Base-by-base conservation (phyloP, 2,113 vertebrate species). In the Sakesphorus luctuosus region DNA sequence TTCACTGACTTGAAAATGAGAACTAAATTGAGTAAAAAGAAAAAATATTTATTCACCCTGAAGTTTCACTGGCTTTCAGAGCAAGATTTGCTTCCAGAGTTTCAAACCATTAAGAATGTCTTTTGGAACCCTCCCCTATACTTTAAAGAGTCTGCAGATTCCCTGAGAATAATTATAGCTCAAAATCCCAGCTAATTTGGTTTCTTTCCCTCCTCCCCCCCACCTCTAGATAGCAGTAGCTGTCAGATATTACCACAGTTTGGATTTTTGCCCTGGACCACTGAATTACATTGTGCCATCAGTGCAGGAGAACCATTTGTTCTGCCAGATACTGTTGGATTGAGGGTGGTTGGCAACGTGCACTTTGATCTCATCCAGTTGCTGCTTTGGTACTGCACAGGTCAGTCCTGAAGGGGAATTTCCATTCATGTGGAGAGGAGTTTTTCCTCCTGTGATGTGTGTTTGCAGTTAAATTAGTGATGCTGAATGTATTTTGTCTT, bases 251-350 rank as follows among this genome's bases (percentile, higher is more conserved):
- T 98, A 89, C 98, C 97, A 69, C 97, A 98, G 97, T 98, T 98
- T 87, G 98, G 98, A 53, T 98, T 98, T 93, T 98, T 98, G 92
- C 98, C 98, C 28, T 98, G 98, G 98, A 97, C 98, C 55, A 98
- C 98, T 43, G 97, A 97, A 36, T 71, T 89, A 26, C 97, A 97
- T 61, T 94, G 97, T 43, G 98, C 98, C 75, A 96, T 98, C 92
- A 97, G 89, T 9, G 97, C 97, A 5, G 98, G 98, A 25, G 98
- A 98, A 65, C 98, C 97, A 2, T 98, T 98, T 14, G 97, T 98
- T 43, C 95, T 98, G 89, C 98, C 98, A 87, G 97, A 97, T 81
- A 91, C 96, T 38, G 83, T 87, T 4, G 98, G 98, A 87, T 97
- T 46, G 98, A 98, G 96, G 96, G 98, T 96, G 69, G 94, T 97